Evolutionary conservation across 1,140 invertebrate species (phyloP), one percentile per base, ranked within the genome.

Genomic region (Euwallacea fornicatus): DNA sequence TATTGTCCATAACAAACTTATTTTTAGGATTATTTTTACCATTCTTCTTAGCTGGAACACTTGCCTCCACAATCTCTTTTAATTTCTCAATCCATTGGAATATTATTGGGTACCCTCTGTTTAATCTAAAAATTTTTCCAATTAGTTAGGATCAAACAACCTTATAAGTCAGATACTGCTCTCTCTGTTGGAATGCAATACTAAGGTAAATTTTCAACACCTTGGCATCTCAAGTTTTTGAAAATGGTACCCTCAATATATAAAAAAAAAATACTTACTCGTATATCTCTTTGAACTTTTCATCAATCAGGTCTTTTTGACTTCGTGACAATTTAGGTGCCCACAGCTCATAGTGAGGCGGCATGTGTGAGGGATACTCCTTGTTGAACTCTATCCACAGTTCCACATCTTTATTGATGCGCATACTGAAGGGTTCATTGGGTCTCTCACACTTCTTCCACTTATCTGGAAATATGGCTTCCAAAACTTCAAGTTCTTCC

Each of bases 81-180:
- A 92, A 83, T 79, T 86, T 88, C 81, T 93, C 91, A 42, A 92
- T 87, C 90, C 90, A 93, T 76, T 91, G 84, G 79, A 87, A 93
- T 46, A 93, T 82, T 15, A 94, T 84, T 74, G 85, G 87, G 83
- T 90, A 86, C 50, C 91, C 91, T 66, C 87, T 77, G 82, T 89
- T 87, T 73, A 88, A 86, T 78, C 91, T 92, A 61, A 59, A 76
- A 55, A 65, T 61, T 16, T 43, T 11, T 59, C 9, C n/a, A 66
- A 60, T 44, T 60, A 13, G 47, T 50, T 0, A 66, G 50, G 47
- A 15, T 59, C 6, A 16, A 61, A 63, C 21, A 7, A 7, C 16
- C 15, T 46, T 46, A 46, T 11, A 46, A 46, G 11, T 46, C 44
- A 46, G 44, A 46, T 46, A 11, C 7, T 46, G 44, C 7, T 46